Evolutionary conservation across 2,797 vertebrate species (phyloP).

Genomic region (Squalus acanthias): DNA sequence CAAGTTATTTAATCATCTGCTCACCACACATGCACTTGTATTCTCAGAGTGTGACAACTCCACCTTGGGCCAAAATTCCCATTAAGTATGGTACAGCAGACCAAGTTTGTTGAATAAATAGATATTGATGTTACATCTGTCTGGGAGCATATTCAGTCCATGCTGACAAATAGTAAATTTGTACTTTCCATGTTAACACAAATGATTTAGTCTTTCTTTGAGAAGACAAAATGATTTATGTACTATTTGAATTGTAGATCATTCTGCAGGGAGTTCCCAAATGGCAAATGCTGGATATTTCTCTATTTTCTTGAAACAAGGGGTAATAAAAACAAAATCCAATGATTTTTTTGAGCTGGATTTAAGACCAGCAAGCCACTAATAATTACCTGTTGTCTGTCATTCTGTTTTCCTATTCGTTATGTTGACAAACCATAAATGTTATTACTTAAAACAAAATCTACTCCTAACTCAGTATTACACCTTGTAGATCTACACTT

Average conservation of each 20-base stretch:
- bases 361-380: neutral
- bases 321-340: neutral
- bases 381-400: neutral
- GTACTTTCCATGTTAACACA: neutral
- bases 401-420: neutral
- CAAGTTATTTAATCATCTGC: neutral
- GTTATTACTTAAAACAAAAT: slow-evolving; percentile 15
- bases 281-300: neutral
- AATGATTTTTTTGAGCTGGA: neutral
- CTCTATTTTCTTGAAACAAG: neutral
- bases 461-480: neutral
- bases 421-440: neutral
- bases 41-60: neutral
- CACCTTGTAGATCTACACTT: slow-evolving; percentile 62
- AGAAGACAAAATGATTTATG: neutral
- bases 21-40: neutral
- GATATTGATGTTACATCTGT: neutral
- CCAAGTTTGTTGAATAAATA: neutral
- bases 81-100: neutral
- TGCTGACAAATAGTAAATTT: neutral
- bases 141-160: neutral
- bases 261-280: neutral
- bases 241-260: neutral
- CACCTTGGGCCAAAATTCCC: neutral
- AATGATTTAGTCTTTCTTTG: neutral